Evolutionary conservation across 2,888 invertebrate species (phyloP), one percentile per base, ranked within the genome.

Genomic region (Didymodactylos carnosus): DNA sequence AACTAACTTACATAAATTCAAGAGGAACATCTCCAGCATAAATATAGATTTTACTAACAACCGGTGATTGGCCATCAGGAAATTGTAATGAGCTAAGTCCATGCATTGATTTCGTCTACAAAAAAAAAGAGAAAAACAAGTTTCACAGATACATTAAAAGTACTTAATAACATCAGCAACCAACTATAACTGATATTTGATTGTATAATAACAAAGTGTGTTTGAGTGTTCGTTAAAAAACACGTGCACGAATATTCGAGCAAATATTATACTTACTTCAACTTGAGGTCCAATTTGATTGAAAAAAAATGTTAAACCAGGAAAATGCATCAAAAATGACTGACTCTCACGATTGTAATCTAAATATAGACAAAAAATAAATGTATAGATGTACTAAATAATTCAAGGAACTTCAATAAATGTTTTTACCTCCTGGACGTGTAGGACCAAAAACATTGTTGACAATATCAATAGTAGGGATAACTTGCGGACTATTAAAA

Each of bases 371-470:
- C 16, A 72, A 69, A n/a, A 16, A 74, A 8, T 39, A 62, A 41
- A 10, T 25, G 46, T 3, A 23, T 49, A 2, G 1, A 69, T 35
- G n/a, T n/a, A n/a, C n/a, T n/a, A n/a, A n/a, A n/a, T n/a, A n/a
- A n/a, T n/a, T n/a, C n/a, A n/a, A n/a, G n/a, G n/a, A n/a, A n/a
- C n/a, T n/a, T n/a, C n/a, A n/a, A n/a, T n/a, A n/a, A n/a, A 19
- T 35, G 16, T 73, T 69, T 76, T 75, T 77, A 85, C 85, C 84
- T 79, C 95, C 97, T 39, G 97, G 97, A 85, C 94, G 94, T 41
- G 98, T 98, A 76, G 97, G 95, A 77, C 97, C 97, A 86, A 98
- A 98, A 73, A 93, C 94, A 86, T 94, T 92, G 85, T 97, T 97
- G 78, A 98, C 94, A 84, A 94, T 94, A 85, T 95, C 93, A 80